Evolutionary conservation across 2,888 invertebrate genomes (phyloP).

Genomic region (Pristionchus arcanus): DNA sequence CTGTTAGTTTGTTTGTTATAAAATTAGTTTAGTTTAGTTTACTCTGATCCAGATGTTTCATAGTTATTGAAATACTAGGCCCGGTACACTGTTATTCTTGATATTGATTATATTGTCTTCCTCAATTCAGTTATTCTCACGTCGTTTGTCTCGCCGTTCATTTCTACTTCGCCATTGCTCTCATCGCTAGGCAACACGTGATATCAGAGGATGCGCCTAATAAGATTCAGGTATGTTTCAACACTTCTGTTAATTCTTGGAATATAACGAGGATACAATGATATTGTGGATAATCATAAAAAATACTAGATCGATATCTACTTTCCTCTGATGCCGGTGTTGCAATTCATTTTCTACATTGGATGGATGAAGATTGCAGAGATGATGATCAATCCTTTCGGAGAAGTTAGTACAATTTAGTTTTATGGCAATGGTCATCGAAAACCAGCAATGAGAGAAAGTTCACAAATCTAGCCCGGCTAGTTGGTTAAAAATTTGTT

Average conservation of each 20-base stretch:
- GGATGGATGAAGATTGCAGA: conserved; percentile 54
- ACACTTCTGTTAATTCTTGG: no score
- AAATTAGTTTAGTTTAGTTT: no score
- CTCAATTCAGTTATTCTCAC: conserved; percentile 15
- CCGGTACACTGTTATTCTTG: no score
- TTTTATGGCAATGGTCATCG: no score
- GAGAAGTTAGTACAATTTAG: conserved; percentile 9
- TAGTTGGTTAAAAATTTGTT: no score
- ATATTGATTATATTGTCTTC: not conserved
- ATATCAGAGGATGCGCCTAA: not conserved
- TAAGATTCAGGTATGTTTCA: conserved; percentile 23
- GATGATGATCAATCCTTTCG: conserved; percentile 52
- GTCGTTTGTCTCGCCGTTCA: conserved; percentile 54
- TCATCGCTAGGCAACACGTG: conserved; percentile 29
- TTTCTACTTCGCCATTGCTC: conserved; percentile 50
- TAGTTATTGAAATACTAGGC: no score
- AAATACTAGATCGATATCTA: conserved; percentile 53
- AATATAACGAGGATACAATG: not conserved
- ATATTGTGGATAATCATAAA: not conserved
- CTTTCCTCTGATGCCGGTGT: conserved; percentile 51
- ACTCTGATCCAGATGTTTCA: not conserved
- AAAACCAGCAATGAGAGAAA: no score
- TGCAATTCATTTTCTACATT: conserved; percentile 53
- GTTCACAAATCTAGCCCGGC: no score
- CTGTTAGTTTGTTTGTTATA: no score